Evolutionary conservation across 2,888 invertebrate genomes (phyloP), one percentile per base, ranked within the genome.

Genomic region (Polietes domitor): DNA sequence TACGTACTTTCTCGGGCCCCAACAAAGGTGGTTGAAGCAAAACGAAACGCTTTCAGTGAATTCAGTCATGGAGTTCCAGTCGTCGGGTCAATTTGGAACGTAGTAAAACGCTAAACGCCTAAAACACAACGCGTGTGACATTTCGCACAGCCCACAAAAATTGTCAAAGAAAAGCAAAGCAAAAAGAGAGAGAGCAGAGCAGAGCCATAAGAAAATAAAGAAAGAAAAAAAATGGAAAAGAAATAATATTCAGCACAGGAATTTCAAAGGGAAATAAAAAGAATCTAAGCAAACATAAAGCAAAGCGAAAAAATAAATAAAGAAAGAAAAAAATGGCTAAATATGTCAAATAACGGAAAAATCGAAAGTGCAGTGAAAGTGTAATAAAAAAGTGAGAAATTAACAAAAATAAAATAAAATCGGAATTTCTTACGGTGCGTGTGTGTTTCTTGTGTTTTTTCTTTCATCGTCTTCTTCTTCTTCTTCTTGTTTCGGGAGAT

Each of bases 51-150:
- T 63, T 74, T 82, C 73, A 77, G 53, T 74, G 75, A 84, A 81
- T 81, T 91, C 89, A 91, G 91, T 91, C 90, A 91, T 91, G 91
- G 90, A 91, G 91, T 91, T 91, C 91, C 91, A 91, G 91, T 90
- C 90, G 91, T 90, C 90, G 91, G 91, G 91, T 90, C 88, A 88
- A 89, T 89, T 89, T 89, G 89, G 91, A 90, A 90, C 90, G 87
- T 87, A 88, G 81, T 75, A 86, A 86, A 68, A 65, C 65, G 65
- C 41, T 65, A 19, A 37, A 65, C 6, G 2, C 43, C 24, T 12
- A 68, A 65, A 65, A 43, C 47, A 41, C 80, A 70, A 83, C 83
- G 86, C 87, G 89, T 89, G 89, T 85, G 88, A 86, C 86, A 28
- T 70, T 58, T 61, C 43, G 37, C 19, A 61, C 75, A 50, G 53